Evolutionary conservation across 1,140 invertebrate species (phyloP), one percentile per base, ranked within the genome.

Genomic region (Bombus sylvicola): DNA sequence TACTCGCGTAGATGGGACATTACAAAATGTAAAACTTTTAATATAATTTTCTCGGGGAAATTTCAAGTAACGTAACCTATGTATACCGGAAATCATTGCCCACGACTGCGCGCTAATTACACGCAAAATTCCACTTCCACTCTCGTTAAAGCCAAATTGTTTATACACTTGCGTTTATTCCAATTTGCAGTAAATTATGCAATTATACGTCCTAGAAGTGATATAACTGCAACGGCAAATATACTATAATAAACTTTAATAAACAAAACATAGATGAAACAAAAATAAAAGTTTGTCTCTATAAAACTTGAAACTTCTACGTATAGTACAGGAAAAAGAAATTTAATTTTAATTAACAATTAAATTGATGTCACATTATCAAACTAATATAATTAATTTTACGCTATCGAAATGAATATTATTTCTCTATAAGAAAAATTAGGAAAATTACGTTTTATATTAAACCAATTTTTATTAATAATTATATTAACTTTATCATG

Each of bases 111-210:
- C 69, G 69, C 39, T 71, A 71, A 75, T 75, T 75, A 75, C 73
- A 15, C 18, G 47, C 47, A 53, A 57, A 75, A 75, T 53, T 57
- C 47, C 18, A 31, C 41, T 34, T 74, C 13, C 18, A 31, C 9
- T 8, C 34, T 76, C 53, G 74, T 59, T 76, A 37, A 59, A 76
- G 28, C 53, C 6, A 59, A 76, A 76, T 59, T 76, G 74, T 76
- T 76, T 59, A 76, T 59, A 59, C 15, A 37, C 13, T 9, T 13
- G 25, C 3, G 53, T 76, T 59, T 76, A 76, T 59, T 59, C 53
- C 34, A 59, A 25, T 59, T 76, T 76, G 25, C 25, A 59, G n/a
- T 39, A 59, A 59, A 76, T 76, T 59, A 37, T 59, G 25, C 22
- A 76, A 39, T 76, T 76, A 76, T 4, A n/a, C 34, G 25, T 2